phyloP scores from a whole-genome alignment of 2,797 vertebrate genomes.

The Aldrovandia affinis region DNA sequence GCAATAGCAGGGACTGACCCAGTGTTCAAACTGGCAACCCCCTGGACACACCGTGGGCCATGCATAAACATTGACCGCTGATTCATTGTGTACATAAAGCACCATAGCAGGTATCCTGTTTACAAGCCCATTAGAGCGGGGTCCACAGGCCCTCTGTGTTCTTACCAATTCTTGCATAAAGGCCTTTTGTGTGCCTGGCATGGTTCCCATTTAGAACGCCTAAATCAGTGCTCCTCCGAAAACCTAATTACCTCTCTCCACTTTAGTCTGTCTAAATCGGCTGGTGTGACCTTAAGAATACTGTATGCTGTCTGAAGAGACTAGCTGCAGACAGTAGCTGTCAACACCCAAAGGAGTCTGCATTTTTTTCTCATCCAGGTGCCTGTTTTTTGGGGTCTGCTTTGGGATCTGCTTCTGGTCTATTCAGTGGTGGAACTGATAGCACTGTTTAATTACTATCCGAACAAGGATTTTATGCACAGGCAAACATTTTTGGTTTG shows the following conservation, averaged over 20 bases:
- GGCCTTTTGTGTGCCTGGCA: background rate
- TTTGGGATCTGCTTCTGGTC: too few relatives aligned
- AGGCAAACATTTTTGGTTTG: background rate
- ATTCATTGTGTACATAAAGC: background rate
- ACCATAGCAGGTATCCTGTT: background rate
- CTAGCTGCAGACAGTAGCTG: background rate
- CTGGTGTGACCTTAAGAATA: background rate
- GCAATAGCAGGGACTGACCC: background rate
- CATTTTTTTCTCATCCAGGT: background rate
- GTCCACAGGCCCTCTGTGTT: background rate
- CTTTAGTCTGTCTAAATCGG: background rate
- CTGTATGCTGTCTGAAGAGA: background rate
- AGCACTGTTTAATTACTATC: background rate
- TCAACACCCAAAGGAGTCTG: background rate
- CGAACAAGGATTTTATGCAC: background rate
- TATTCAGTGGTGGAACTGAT: background rate
- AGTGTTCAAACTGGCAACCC: background rate
- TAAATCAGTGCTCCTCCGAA: constrained; percentile 4
- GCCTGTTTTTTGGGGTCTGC: background rate
- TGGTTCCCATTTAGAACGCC: background rate
- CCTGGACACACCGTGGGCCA: background rate
- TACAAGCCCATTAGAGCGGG: background rate
- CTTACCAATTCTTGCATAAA: background rate
- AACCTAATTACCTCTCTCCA: background rate
- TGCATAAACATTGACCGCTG: background rate